Evolutionary conservation across 1,140 invertebrate genomes (phyloP), one percentile per base, ranked within the genome.

Genomic region (Philotrypesis tridentata): DNA sequence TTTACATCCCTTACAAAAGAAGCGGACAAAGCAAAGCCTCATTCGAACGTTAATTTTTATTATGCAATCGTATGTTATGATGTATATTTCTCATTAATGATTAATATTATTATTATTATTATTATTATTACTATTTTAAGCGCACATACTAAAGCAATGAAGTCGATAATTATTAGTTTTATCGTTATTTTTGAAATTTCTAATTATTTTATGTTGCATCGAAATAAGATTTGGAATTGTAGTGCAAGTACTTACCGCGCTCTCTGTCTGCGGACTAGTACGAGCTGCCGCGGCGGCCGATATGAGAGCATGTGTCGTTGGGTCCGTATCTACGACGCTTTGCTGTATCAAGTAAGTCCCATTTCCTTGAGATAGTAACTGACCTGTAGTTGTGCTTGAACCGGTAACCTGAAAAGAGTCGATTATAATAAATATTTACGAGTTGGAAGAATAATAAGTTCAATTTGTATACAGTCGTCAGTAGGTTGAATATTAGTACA

Each of bases 231-330:
- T n/a, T 17, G 27, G 55, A 61, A 31, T 14, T 6, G 31, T n/a
- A 17, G 31, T 11, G 33, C 9, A 48, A 5, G 67, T 83, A 91
- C 91, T 89, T 88, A 93, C 92, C 79, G 92, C 92, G 79, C 92
- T 93, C 86, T 95, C 95, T 67, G 95, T 96, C 86, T 96, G 96
- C 23, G 96, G 96, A 86, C 96, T 96, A 2, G 94, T 93, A 68
- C 95, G 93, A 40, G 94, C 94, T 40, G 94, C 93, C 23, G 93
- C 88, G 5, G 90, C 86, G 48, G 93, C 94, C 12, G 94, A 91
- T 87, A 94, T 93, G 27, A 94, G 91, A 3, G 93, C 88, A 8
- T 92, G 88, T 88, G 94, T 88, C 90, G 94, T 84, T 90, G 94
- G 86, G 91, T 93, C 89, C 84, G 91, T 86, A 86, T 93, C 93